Evolutionary conservation across 2,888 invertebrate genomes (phyloP), one percentile per base, ranked within the genome.

Genomic region (Drosophila infuscata): DNA sequence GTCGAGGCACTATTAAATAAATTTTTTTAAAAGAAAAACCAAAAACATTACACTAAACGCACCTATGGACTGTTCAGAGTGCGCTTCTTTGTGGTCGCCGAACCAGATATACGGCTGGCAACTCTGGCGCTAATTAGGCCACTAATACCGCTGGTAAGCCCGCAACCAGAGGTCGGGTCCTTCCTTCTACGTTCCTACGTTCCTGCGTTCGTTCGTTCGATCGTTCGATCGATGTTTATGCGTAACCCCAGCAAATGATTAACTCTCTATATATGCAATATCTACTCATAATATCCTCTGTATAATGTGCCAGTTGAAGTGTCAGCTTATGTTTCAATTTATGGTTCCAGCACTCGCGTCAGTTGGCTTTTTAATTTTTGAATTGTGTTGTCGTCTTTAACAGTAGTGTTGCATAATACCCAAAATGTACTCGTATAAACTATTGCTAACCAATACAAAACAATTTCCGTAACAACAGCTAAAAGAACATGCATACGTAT

Each of bases 131-230:
- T 92, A 52, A 92, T 91, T 60, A 86, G 92, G 75, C 92, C 92
- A 57, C 83, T 91, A 9, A 92, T 91, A 77, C 89, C 92, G 78
- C 83, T 92, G 92, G 92, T 91, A 91, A 92, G 92, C 88, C 83
- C 63, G 57, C 52, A 62, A 70, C 74, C 69, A 78, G 79, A 81
- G 74, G 56, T 59, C 79, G 74, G 67, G 56, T 59, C 72, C 49
- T 20, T 68, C 62, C 69, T 64, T n/a, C 66, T 70, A 32, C 65
- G 70, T 72, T 71, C 61, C 70, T 73, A 60, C 65, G 64, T 72
- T 82, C 53, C 35, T 54, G 4, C 70, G 62, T 66, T 68, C 49
- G 51, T 63, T 70, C 51, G 51, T 67, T 38, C 52, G 46, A 56
- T 69, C 38, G 59, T 79, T 82, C 48, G 49, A 66, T 84, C 84